Evolutionary conservation across 2,888 invertebrate genomes (phyloP), one percentile per base, ranked within the genome.

Genomic region (Protodeltote pygarga): DNA sequence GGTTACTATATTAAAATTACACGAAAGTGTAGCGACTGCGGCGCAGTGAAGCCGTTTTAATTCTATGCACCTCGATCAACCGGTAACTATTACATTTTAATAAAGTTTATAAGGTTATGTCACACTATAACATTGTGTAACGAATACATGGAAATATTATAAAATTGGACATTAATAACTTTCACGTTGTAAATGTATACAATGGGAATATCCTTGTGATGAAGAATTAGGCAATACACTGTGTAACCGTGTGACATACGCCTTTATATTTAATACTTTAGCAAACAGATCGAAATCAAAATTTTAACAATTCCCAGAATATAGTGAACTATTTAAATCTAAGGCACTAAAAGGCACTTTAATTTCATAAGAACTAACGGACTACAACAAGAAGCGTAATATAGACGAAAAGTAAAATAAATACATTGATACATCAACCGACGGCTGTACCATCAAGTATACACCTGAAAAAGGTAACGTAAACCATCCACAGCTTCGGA

Each of bases 321-420:
- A 57, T 24, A 58, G 37, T 57, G 47, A 58, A 60, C 65, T 54
- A 52, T 61, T 58, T 63, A 58, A 42, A 65, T 42, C 72, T 74
- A 80, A 84, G 81, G 79, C 85, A 83, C 80, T 77, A 73, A 79
- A 68, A 84, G 84, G 82, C 83, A 83, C 83, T 61, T 67, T 68
- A 53, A 55, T 60, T 71, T 71, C 72, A 73, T 66, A 75, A 71
- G 66, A 76, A 79, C 73, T 81, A 79, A 72, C 74, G 69, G 78
- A 81, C 79, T 85, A 85, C 70, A 76, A 74, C 77, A 77, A 77
- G 78, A 89, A 89, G 88, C 87, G 85, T 89, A 85, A 63, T 75
- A 80, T 58, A 65, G 65, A 72, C 58, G 61, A 71, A 75, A 67
- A 74, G 75, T 74, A 75, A 77, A 76, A 75, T 77, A 77, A 74